Conservation (phyloP, 2,113 vertebrate genomes). For the Motacilla alba region DNA sequence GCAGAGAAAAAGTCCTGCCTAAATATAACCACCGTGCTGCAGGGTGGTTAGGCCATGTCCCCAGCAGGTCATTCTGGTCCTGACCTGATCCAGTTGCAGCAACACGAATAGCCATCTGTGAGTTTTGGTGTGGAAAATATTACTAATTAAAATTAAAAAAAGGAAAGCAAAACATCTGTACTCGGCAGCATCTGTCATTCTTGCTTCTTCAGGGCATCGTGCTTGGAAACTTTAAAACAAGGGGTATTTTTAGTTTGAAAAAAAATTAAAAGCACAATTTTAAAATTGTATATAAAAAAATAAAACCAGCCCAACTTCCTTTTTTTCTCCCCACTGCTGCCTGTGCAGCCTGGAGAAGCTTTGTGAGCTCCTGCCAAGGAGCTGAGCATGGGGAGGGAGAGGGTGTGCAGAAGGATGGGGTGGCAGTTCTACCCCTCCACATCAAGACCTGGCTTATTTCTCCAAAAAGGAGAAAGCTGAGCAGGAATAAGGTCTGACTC, state of each 20-base stretch:
- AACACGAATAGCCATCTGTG: constrained; percentile 26
- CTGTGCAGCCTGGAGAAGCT: neutral
- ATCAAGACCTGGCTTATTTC: neutral
- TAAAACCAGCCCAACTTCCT: neutral
- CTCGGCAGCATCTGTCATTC: constrained; percentile 53
- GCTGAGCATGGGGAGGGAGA: accelerated
- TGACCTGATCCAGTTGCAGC: neutral
- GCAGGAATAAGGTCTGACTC: neutral
- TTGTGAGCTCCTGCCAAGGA: neutral
- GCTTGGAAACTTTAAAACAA: constrained; percentile 58
- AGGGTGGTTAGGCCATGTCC: neutral
- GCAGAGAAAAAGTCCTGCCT: neutral
- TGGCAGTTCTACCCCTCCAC: neutral
- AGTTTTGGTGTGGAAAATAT: constrained; percentile 66
- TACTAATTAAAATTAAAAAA: constrained; percentile 54
- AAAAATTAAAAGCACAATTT: constrained; percentile 42
- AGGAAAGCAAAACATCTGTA: constrained; percentile 54
- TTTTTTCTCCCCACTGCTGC: neutral
- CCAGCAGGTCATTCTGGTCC: constrained; percentile 7
- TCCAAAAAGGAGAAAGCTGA: neutral
- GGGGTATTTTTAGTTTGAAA: constrained; percentile 58
- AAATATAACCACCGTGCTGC: neutral
- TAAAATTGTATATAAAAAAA: neutral
- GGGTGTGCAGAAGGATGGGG: neutral
- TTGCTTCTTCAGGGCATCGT: constrained; percentile 60